A percentile compares a stretch with the other conserved stretches of the same genome.
Conservation (phyloP, 1,140 invertebrate species). For the Saccostrea cuccullata region DNA sequence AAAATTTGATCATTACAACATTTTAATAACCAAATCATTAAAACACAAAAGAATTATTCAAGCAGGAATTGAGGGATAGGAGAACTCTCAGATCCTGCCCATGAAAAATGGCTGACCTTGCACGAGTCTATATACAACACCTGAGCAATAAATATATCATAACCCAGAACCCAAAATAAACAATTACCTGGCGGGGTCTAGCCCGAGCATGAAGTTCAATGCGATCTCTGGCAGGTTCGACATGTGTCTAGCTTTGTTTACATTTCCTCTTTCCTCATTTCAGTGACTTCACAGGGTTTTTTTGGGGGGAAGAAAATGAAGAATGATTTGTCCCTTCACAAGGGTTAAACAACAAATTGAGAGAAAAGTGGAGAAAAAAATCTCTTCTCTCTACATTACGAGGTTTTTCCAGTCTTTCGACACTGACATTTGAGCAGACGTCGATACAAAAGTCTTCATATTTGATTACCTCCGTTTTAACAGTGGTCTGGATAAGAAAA, state of each 20-base stretch:
- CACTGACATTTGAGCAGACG: not conserved
- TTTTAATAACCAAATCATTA: not conserved
- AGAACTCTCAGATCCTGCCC: not conserved
- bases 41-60: not conserved
- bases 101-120: not conserved
- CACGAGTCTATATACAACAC: not conserved
- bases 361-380: not conserved
- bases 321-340: not conserved
- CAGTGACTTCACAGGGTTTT: not conserved
- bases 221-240: constrained; percentile 10
- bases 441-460: not conserved
- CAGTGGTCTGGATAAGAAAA: not conserved
- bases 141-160: constrained; percentile 2
- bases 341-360: not conserved
- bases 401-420: not conserved
- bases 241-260: constrained; percentile 20
- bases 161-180: not conserved
- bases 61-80: not conserved
- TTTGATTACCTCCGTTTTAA: not conserved
- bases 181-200: constrained; percentile 7
- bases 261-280: constrained; percentile 19
- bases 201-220: constrained; percentile 32
- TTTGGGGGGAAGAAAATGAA: not conserved
- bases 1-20: not conserved
- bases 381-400: not conserved